Evolutionary conservation across 2,797 vertebrate genomes (phyloP).

Genomic region (Stomatorhinus walkeri): DNA sequence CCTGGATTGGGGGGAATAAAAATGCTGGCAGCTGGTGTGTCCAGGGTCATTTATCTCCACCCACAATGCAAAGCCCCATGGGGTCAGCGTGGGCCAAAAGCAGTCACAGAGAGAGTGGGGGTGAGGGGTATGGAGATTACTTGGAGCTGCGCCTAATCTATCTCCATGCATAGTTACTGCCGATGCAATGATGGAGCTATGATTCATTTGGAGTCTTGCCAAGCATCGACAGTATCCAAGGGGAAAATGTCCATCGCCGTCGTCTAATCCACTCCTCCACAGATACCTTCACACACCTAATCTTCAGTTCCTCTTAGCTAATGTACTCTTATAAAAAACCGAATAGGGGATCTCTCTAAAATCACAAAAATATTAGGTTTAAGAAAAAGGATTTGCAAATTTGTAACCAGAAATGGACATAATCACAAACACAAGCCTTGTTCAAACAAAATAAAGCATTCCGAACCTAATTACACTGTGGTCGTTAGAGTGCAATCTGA

Average conservation of each 20-base stretch:
- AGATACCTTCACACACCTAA: slow-evolving; percentile 7
- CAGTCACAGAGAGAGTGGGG: slow-evolving; percentile 19
- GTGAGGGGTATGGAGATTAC: background rate
- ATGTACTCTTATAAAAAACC: background rate
- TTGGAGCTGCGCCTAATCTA: too few species aligned
- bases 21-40: slow-evolving; percentile 19
- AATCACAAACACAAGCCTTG: background rate
- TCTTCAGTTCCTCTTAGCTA: background rate
- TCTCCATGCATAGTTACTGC: slow-evolving; percentile 51
- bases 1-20: slow-evolving; percentile 32
- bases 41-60: slow-evolving; percentile 42
- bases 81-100: slow-evolving; percentile 24
- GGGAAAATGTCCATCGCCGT: background rate
- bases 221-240: background rate
- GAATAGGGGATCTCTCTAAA: background rate
- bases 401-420: background rate
- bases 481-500: background rate
- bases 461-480: background rate
- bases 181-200: background rate
- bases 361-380: background rate
- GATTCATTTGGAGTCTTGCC: background rate
- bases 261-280: background rate
- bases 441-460: background rate
- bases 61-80: slow-evolving; percentile 17
- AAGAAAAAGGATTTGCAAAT: background rate